Percentiles rank a stretch among this genome's conserved stretches.
Conservation (phyloP, 2,888 invertebrate species). For the Nebria salina region DNA sequence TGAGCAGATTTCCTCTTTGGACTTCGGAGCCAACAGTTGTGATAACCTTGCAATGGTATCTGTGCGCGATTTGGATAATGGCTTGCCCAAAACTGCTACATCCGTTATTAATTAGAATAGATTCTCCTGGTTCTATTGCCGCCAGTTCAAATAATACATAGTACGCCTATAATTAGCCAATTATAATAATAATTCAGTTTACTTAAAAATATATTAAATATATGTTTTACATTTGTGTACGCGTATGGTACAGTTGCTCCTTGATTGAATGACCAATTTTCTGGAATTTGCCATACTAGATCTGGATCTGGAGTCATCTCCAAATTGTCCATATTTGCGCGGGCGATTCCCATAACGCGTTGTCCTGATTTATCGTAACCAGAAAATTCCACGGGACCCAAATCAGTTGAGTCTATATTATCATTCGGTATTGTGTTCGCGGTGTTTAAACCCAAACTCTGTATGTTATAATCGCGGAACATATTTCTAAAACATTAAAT, state of each 20-base stretch:
- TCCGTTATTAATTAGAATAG: constrained; percentile 66
- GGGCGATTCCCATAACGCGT: constrained; percentile 75
- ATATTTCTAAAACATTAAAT: constrained; percentile 8
- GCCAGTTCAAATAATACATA: constrained; percentile 61
- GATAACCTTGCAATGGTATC: constrained; percentile 68
- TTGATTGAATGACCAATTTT: constrained; percentile 76
- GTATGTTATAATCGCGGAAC: background rate
- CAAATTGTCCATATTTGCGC: constrained; percentile 55
- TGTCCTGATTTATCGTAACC: constrained; percentile 63
- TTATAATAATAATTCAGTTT: background rate
- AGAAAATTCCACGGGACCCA: constrained; percentile 60
- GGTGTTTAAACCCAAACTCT: constrained; percentile 13
- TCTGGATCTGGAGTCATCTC: constrained; percentile 58
- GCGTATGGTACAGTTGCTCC: constrained; percentile 85
- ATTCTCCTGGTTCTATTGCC: constrained; percentile 59
- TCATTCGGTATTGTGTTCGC: constrained; percentile 30
- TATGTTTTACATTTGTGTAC: constrained; percentile 62
- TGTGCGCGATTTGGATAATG: constrained; percentile 71
- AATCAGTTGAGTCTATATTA: constrained; percentile 53
- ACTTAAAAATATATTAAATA: background rate
- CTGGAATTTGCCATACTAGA: constrained; percentile 75
- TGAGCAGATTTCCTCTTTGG: constrained; percentile 55
- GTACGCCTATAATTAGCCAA: constrained; percentile 56
- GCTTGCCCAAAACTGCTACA: constrained; percentile 77
- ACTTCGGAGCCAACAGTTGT: constrained; percentile 69